Evolutionary conservation across 53 echinoderm and acorn worm species (phyloP), one percentile per base, ranked within the genome.

Genomic region (Paracentrotus lividus): DNA sequence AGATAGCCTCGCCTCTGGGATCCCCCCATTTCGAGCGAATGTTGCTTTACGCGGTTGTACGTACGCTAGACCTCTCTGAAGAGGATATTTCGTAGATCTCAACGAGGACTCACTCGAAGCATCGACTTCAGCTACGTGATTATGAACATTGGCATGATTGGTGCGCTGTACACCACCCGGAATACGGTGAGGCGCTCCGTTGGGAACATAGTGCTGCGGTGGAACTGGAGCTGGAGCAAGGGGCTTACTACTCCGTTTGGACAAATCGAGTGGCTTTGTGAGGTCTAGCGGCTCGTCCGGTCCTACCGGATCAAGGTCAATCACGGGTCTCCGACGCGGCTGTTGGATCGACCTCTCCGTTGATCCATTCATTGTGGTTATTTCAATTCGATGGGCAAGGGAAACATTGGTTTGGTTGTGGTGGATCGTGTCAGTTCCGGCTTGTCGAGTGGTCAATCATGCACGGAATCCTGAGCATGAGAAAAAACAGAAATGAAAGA

Each of bases 191-290:
- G 34, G 54, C 47, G 44, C 27, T 81, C 81, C 81, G 64, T 89
- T 60, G 23, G 89, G 24, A 13, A 38, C 56, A 10, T 56, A 27
- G 4, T 54, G 33, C 36, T 56, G 53, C 20, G 34, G 21, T 53
- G 56, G 36, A 8, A 34, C 54, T 32, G 54, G 36, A 8, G 54
- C 54, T 32, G 54, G 54, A 36, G 33, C 1, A 56, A 34, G 1
- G 8, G 86, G 56, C 7, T 53, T 86, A 34, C 36, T 86, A 27
- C 56, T 86, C 21, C 33, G 34, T 57, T 94, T 90, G 24, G 98
- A 98, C 18, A 98, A 67, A 78, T 98, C 98, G 13, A 98, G 92
- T 15, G 98, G 98, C 36, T 96, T 96, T 87, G 93, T 98, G 8
- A 98, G 93, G 68, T 98, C 98, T 9, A 95, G 49, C 38, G 95